Conservation (phyloP, 2,888 invertebrate species). For the Rhaphigaster nebulosa region DNA sequence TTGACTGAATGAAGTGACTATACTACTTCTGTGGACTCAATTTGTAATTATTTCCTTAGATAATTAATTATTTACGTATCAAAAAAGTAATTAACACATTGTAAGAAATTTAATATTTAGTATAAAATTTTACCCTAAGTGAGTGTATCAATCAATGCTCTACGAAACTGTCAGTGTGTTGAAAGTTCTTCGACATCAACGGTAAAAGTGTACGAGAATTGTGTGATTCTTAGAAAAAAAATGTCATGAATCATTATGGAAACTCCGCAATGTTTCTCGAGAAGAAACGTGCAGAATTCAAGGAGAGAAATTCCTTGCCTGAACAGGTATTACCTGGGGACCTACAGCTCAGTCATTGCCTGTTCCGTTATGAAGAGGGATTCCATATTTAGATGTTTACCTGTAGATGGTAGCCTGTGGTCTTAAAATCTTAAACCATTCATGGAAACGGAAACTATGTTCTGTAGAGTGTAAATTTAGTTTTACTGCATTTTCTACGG, state of each 20-base stretch:
- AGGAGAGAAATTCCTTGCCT: neutral
- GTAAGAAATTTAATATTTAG: too few relatives aligned
- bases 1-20: too few relatives aligned
- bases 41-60: too few relatives aligned
- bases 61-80: too few relatives aligned
- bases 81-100: too few relatives aligned
- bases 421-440: neutral
- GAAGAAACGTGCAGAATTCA: neutral
- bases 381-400: neutral
- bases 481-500: too few relatives aligned
- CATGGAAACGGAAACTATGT: neutral
- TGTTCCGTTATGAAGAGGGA: neutral
- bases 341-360: neutral
- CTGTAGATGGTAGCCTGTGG: neutral
- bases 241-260: neutral
- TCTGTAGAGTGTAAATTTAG: too few relatives aligned
- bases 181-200: neutral
- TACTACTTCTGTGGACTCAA: too few relatives aligned
- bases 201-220: neutral
- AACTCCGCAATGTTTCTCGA: neutral
- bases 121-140: neutral
- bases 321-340: constrained; percentile 10
- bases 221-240: neutral
- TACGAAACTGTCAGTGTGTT: neutral
- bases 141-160: neutral